A percentile compares a stretch with the other conserved stretches of the same genome.
Conservation (phyloP, 2,888 invertebrate genomes). For the Xestobium rufovillosum region DNA sequence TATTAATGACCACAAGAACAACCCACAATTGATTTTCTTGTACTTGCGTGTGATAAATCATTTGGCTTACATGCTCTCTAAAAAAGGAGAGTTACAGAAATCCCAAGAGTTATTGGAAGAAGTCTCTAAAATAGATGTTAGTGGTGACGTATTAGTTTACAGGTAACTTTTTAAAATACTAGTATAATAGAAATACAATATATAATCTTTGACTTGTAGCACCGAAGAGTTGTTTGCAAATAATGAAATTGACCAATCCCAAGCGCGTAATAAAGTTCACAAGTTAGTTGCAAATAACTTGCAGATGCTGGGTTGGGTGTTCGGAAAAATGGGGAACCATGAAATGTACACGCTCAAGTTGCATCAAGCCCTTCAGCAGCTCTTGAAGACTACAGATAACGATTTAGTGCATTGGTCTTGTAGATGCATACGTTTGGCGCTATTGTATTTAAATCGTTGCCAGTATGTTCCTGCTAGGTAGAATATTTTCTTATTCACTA, state of each 20-base stretch:
- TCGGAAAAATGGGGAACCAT: constrained; percentile 49
- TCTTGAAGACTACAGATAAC: constrained; percentile 50
- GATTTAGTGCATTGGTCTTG: constrained; percentile 53
- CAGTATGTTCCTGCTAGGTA: constrained; percentile 33
- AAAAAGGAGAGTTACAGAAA: constrained; percentile 44
- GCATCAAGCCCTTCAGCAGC: constrained; percentile 50
- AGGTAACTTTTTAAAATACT: constrained; percentile 23
- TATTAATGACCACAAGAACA: constrained; percentile 26
- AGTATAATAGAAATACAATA: background rate
- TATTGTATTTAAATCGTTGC: constrained; percentile 41
- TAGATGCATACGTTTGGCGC: constrained; percentile 48
- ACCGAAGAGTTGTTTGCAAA: constrained; percentile 51
- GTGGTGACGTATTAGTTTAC: constrained; percentile 29
- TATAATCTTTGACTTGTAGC: constrained; percentile 24
- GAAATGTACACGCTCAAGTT: constrained; percentile 49
- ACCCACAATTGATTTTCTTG: constrained; percentile 42
- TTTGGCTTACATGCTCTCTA: constrained; percentile 50
- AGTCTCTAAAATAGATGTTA: constrained; percentile 37
- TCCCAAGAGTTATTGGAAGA: constrained; percentile 48
- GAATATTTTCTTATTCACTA: constrained; percentile 5
- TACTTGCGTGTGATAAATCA: constrained; percentile 52
- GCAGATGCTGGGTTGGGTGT: constrained; percentile 55
- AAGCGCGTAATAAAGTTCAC: constrained; percentile 47
- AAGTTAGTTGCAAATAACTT: constrained; percentile 54
- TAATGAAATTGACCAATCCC: constrained; percentile 36